Percentiles rank a stretch among this genome's conserved stretches.
phyloP scores from a whole-genome alignment of 2,888 invertebrate genomes.

The Chloroclysta siterata region DNA sequence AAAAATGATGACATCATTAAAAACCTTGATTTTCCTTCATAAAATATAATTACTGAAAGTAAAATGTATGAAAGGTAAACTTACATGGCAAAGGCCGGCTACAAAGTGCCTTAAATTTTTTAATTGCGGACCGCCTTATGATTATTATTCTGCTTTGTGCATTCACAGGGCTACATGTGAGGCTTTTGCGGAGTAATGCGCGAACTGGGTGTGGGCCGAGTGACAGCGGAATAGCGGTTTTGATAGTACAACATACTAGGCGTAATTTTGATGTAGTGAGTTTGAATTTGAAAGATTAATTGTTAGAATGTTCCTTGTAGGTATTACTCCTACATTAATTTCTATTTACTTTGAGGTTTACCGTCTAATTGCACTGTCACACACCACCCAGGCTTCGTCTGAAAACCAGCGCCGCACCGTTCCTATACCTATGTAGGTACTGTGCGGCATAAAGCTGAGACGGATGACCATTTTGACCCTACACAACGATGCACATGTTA shows the following conservation, averaged over 20 bases:
- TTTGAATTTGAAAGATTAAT: no score
- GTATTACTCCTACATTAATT: no score
- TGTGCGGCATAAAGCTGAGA: no score
- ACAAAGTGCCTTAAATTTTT: conserved; percentile 84
- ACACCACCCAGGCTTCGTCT: no score
- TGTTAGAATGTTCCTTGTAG: no score
- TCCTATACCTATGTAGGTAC: no score
- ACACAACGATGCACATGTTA: no score
- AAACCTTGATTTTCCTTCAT: conserved; percentile 34
- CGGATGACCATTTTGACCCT: no score
- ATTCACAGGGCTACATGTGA: conserved; percentile 72
- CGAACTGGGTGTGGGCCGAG: conserved; percentile 47
- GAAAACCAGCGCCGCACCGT: no score
- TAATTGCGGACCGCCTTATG: conserved; percentile 80
- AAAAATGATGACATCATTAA: conserved; percentile 47
- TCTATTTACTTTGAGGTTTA: no score
- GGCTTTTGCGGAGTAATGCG: conserved; percentile 65
- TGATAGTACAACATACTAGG: neutral
- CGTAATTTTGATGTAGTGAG: no score
- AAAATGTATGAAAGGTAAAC: conserved; percentile 50
- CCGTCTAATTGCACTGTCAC: no score
- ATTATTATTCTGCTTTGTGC: conserved; percentile 82
- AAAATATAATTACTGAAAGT: conserved; percentile 37
- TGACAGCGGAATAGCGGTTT: conserved; percentile 32
- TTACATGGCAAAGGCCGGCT: conserved; percentile 63